Conservation (phyloP, 2,113 vertebrate species). For the Oreocharis arfaki region DNA sequence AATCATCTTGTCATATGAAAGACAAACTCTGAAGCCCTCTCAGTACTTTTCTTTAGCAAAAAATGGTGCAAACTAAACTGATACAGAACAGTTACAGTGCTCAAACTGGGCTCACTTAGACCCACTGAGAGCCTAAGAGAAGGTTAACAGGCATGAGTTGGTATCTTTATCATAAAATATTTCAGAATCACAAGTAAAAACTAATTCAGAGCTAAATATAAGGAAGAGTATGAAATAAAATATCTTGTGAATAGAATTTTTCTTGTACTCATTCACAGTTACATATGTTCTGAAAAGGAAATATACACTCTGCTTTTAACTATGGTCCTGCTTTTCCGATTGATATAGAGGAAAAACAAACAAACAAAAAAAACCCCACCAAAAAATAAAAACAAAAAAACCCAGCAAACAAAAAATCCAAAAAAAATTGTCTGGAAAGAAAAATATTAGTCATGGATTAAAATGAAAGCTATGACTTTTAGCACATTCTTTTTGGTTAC, state of each 20-base stretch:
- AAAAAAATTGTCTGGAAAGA: neutral
- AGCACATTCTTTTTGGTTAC: neutral
- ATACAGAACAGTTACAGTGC: neutral
- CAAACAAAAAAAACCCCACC: fast-evolving
- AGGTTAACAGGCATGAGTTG: neutral
- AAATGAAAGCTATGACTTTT: neutral
- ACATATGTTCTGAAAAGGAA: neutral
- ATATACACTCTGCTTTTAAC: neutral
- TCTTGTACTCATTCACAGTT: neutral
- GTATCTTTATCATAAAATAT: neutral
- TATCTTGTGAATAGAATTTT: neutral
- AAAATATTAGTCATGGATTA: neutral
- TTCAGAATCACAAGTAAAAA: neutral
- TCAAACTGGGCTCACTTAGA: neutral
- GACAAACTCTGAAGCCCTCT: neutral
- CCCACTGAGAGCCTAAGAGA: neutral
- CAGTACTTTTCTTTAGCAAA: neutral
- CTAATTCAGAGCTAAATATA: neutral
- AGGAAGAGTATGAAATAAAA: neutral
- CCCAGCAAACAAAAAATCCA: fast-evolving
- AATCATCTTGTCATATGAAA: neutral
- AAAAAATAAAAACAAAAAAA: too few relatives aligned
- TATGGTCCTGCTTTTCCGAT: neutral
- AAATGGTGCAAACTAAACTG: neutral
- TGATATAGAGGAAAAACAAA: neutral